These are phyloP conservation scores for Acrocephalus arundinaceus DNA, from an alignment of 2,113 vertebrate species.

Conservation along the genomic window DNA sequence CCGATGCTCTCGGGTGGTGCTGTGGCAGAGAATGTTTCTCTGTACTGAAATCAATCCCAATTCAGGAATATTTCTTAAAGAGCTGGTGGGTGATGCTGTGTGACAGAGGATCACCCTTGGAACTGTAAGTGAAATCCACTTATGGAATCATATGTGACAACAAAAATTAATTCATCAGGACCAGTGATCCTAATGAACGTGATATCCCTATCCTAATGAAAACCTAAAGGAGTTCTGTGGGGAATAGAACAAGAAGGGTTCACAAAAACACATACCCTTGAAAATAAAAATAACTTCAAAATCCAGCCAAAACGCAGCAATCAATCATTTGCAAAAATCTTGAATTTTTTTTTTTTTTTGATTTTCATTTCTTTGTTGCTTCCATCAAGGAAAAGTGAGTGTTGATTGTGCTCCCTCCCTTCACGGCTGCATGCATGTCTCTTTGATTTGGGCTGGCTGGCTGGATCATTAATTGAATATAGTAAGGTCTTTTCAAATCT, in stretches of 20 bases:
- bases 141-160: constrained; percentile 52
- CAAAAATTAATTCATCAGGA: constrained; percentile 61
- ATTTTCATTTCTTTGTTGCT: neutral
- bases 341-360: neutral
- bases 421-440: neutral
- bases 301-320: neutral
- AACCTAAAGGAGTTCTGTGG: constrained; percentile 41
- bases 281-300: neutral
- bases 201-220: constrained; percentile 46
- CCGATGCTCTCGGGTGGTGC: rapidly evolving
- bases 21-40: neutral
- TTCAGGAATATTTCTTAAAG: neutral
- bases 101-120: constrained; percentile 32
- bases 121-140: constrained; percentile 25
- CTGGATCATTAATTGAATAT: constrained; percentile 3
- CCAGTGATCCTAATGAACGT: constrained; percentile 27
- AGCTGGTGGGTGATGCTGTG: neutral
- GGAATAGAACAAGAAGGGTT: neutral
- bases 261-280: neutral
- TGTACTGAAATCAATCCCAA: neutral
- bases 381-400: neutral
- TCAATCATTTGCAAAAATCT: neutral
- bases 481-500: constrained; percentile 20
- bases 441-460: constrained; percentile 5
- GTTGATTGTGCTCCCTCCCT: neutral